Evolutionary conservation across 2,888 invertebrate genomes (phyloP).

Genomic region (Tipula unca): DNA sequence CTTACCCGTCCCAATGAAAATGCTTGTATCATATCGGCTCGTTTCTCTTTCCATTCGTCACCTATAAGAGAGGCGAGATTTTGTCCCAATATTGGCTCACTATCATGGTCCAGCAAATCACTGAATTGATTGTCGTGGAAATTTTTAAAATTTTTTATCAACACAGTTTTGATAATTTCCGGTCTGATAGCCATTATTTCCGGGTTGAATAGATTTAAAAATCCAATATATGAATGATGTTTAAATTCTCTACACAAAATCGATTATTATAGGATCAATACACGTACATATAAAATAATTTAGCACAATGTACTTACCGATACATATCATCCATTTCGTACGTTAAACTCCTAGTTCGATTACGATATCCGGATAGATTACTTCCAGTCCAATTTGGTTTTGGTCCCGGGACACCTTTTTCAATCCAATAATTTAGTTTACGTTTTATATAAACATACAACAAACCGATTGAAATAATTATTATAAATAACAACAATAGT

Average conservation of each 20-base stretch:
- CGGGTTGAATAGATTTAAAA: constrained; percentile 30
- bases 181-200: constrained; percentile 31
- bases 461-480: constrained; percentile 24
- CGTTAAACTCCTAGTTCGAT: constrained; percentile 31
- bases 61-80: constrained; percentile 32
- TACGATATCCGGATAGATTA: constrained; percentile 33
- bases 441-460: constrained; percentile 32
- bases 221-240: constrained; percentile 29
- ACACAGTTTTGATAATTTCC: constrained; percentile 31
- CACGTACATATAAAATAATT: not conserved
- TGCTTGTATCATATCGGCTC: constrained; percentile 28
- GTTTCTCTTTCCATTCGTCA: constrained; percentile 31
- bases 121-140: constrained; percentile 27
- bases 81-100: constrained; percentile 29
- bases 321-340: constrained; percentile 39
- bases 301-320: constrained; percentile 30
- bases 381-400: constrained; percentile 36
- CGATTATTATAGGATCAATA: not conserved
- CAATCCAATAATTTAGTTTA: constrained; percentile 39
- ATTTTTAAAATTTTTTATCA: constrained; percentile 33
- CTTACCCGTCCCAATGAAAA: constrained; percentile 40
- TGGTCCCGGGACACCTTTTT: constrained; percentile 36
- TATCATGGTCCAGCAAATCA: constrained; percentile 23
- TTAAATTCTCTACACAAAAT: not conserved
- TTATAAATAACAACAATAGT: constrained; percentile 17